Base-by-base conservation (phyloP, 2,113 vertebrate genomes). In the Camelus dromedarius region DNA sequence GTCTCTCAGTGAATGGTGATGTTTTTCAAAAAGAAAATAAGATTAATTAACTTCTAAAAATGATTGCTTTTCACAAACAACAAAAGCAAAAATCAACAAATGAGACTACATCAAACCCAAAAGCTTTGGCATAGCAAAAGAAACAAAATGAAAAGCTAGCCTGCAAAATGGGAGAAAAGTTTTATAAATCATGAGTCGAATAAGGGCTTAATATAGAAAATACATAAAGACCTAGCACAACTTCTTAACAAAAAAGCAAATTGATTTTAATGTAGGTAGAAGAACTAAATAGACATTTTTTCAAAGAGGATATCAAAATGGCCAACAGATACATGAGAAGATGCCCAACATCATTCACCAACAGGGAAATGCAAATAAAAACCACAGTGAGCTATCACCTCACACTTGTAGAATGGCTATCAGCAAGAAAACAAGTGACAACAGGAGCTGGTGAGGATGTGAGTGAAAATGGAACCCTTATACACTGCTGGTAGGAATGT, bases 11-110 rank as follows among this genome's bases (percentile, higher is more conserved):
- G 48, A 92, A 86, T 69, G 32, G 15, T 2, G 38, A 4, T 38
- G 67, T 38, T 22, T 52, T 13, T 0, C 10, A 26, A 82, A 94
- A 70, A 80, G 35, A 75, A 85, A 56, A 16, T 60, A 72, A 81
- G 26, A 75, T 88, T 96, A 94, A 16, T 4, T 86, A 89, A 50
- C 50, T 81, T 91, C 52, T 77, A 70, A 95, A 86, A 79, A 67
- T 50, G 50, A 46, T 72, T 80, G 66, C 54, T 72, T 95, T 38
- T 32, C 69, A 75, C 15, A 42, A 42, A 83, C n/a, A 79, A 42
- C 46, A 80, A 54, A 66, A 54, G 73, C 46, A 94, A 89, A 89
- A 42, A 35, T 82, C 66, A 82, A 94, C 75, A 80, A 60, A 72
- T 52, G 14, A 38, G 46, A 60, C 67, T 12, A 28, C 7, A 52